Base-by-base conservation (phyloP, 37 sponge, comb jelly and placozoan genomes). In the Aplysina aerophoba region DNA sequence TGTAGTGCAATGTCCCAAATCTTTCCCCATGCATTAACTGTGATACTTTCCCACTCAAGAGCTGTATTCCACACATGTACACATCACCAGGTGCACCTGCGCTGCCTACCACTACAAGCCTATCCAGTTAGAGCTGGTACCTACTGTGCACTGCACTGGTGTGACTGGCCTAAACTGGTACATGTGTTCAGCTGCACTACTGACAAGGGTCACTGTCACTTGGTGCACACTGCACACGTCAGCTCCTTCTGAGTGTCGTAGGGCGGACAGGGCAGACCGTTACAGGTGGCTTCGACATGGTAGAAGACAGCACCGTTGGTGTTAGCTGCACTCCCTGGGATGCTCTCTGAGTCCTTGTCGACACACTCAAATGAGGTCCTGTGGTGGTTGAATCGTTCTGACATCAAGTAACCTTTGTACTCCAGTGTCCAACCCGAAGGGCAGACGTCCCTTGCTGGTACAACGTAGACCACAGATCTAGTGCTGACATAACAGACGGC, bases 211-310 rank as follows among this genome's bases (percentile, higher is more conserved):
- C 28, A 72, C 21, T 72, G 37, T 83, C 50, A 84, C 74, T 73
- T 85, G n/a, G 86, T 85, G 50, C 90, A 90, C 53, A 90, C 90
- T 14, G 36, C 90, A 85, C 90, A 90, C 36, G 81, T 90, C 31
- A 90, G 83, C 56, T 85, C 90, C 80, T 90, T 81, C 54, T 73
- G 54, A 21, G 62, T 21, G 33, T 85, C 78, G 36, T 90, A 90
- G 33, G 86, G 90, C 28, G 82, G 82, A 60, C 90, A 90, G 37
- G 75, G 64, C 2, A 90, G 27, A 16, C 86, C 86, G 80, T 68
- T 80, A 57, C 90, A 90, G 61, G 57, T 63, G 25, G 86, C 81
- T 69, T 90, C 90, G 50, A 73, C 77, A 74, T 85, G 82, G 27
- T 82, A 81, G 59, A 90, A 82, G 8, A 85, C 55, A 59, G 77